These are phyloP conservation scores for Lytechinus variegatus DNA, from an alignment of 35 echinoderm and acorn worm species.

Conservation along the genomic window DNA sequence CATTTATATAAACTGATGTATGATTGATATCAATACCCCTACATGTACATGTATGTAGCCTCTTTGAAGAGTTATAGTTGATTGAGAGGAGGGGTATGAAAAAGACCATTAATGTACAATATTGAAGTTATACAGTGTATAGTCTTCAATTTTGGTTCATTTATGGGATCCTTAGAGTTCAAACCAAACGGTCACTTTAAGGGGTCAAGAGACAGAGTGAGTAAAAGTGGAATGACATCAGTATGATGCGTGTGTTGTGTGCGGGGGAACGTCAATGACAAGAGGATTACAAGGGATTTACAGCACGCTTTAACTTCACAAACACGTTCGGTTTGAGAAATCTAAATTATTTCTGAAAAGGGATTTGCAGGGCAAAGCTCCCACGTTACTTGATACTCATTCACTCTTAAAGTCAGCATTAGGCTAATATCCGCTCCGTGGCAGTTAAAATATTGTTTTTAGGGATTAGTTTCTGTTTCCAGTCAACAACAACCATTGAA, in stretches of 20 bases:
- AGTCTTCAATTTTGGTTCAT: not conserved
- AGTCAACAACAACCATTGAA: not conserved
- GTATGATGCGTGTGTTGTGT: not conserved
- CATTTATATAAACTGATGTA: not conserved
- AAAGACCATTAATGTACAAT: too few species aligned
- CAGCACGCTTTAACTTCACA: not conserved
- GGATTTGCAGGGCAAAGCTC: not conserved
- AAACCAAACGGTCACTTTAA: not conserved
- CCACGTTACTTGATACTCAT: not conserved
- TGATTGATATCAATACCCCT: not conserved
- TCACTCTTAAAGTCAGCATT: not conserved
- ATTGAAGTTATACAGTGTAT: too few species aligned
- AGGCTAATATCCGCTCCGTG: not conserved
- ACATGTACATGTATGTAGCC: too few species aligned
- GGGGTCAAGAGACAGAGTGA: not conserved
- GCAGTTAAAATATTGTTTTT: not conserved
- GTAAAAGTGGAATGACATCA: constrained; percentile 11
- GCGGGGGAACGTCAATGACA: not conserved
- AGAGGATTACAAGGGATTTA: not conserved
- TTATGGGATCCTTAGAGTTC: not conserved
- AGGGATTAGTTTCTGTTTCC: constrained; percentile 11
- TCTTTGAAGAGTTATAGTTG: too few species aligned
- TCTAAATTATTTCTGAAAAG: constrained; percentile 13
- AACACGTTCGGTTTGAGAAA: not conserved
- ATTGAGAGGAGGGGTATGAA: too few species aligned